phyloP scores from a whole-genome alignment of 1,140 invertebrate species.

The Brachionus rubens region DNA sequence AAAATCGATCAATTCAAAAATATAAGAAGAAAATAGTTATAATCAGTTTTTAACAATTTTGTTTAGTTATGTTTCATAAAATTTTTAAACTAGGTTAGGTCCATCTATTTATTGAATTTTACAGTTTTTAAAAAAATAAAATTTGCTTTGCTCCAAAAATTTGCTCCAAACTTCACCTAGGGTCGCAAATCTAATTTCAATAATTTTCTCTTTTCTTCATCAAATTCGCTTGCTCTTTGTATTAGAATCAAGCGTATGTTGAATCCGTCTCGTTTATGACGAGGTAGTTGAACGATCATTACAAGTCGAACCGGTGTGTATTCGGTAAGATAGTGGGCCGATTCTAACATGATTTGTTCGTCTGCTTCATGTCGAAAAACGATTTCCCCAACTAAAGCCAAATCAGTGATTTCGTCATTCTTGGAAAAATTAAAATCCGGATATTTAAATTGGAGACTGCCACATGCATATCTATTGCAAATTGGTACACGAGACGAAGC shows the following conservation, averaged over 20 bases:
- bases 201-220: background rate
- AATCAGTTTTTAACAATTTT: too few species aligned
- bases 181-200: background rate
- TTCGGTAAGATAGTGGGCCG: background rate
- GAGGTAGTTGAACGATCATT: background rate
- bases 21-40: too few species aligned
- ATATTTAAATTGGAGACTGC: slow-evolving; percentile 1
- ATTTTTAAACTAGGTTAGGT: too few species aligned
- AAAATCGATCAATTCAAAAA: too few species aligned
- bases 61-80: too few species aligned
- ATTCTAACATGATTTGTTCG: background rate
- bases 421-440: background rate
- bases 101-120: too few species aligned
- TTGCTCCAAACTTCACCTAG: too few species aligned
- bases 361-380: background rate
- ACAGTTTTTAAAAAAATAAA: too few species aligned
- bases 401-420: background rate
- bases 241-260: background rate
- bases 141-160: too few species aligned
- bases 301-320: background rate
- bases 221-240: background rate
- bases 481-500: background rate
- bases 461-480: background rate
- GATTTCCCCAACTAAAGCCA: background rate
- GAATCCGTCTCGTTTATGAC: background rate